phyloP scores from a whole-genome alignment of 2,797 vertebrate species.

The Brachyalestes nurse region DNA sequence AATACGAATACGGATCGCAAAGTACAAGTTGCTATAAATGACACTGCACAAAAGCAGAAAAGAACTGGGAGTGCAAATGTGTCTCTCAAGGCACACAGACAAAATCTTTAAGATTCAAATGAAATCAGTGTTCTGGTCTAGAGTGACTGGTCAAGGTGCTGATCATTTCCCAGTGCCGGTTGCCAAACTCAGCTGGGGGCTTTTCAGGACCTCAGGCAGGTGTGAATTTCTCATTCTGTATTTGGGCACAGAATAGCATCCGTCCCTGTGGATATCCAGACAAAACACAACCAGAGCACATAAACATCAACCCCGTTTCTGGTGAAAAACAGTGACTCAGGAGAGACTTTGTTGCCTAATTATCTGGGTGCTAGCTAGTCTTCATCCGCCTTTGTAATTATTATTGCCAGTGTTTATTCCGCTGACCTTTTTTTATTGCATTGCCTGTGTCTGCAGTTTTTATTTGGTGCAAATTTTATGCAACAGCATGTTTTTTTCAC shows the following conservation, averaged over 20 bases:
- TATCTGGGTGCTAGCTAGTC: slow-evolving; percentile 33
- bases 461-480: slow-evolving; percentile 49
- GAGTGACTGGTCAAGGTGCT: slow-evolving; percentile 37
- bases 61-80: not conserved
- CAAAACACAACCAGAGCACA: slow-evolving; percentile 30
- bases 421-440: slow-evolving; percentile 43
- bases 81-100: not conserved
- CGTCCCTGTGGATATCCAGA: slow-evolving; percentile 42
- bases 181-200: slow-evolving; percentile 52
- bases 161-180: slow-evolving; percentile 41
- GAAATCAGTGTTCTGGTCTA: not conserved
- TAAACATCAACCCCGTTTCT: slow-evolving; percentile 34
- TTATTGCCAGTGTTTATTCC: slow-evolving; percentile 38
- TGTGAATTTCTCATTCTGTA: slow-evolving; percentile 51
- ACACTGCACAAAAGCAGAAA: not conserved
- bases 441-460: slow-evolving; percentile 49
- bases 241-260: slow-evolving; percentile 36
- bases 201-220: slow-evolving; percentile 42
- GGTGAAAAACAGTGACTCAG: slow-evolving; percentile 46
- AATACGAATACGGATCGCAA: not conserved
- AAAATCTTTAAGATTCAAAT: slow-evolving; percentile 17
- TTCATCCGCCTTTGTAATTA: slow-evolving; percentile 50
- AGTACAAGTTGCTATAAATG: not conserved
- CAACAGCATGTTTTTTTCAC: slow-evolving; percentile 52
- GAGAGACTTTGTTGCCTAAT: slow-evolving; percentile 48